Evolutionary conservation across 2,888 invertebrate species (phyloP), one percentile per base, ranked within the genome.

Genomic region (Andrena marginata): DNA sequence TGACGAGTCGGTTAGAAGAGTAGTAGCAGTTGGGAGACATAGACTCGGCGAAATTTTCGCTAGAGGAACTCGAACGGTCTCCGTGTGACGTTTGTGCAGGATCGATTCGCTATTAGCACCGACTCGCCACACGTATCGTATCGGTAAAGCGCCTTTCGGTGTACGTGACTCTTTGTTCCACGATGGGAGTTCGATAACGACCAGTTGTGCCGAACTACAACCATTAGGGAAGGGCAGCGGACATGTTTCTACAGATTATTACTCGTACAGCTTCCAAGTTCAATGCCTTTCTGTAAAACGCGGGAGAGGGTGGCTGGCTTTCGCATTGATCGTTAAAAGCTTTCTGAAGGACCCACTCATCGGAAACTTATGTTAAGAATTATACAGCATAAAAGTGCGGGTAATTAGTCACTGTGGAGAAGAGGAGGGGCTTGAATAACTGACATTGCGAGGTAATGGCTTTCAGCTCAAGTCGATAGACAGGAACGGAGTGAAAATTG

Each of bases 111-210:
- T 35, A 54, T 70, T 72, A 63, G 31, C 54, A 33, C 62, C 42
- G 49, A 85, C 80, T 77, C 77, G 59, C 70, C 20, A 29, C 84
- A 80, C 80, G 80, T 86, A 77, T 80, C 68, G 63, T 75, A 31
- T 74, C 60, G 67, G 59, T 42, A 33, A 33, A 33, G 3, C n/a
- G 56, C 31, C 33, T 16, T n/a, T 26, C 62, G 33, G 16, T 8
- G 62, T 62, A n/a, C n/a, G 33, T 33, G 62, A 62, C 62, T 33
- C 62, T 62, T 62, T 62, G 33, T 62, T 62, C n/a, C 31, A 62
- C 33, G 31, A 7, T 8, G 33, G 31, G 3, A 54, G 20, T 54
- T 67, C 20, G n/a, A 29, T 51, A 67, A 51, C 54, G n/a, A 33
- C 51, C 23, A 7, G 56, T 56, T 56, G 56, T 23, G 6, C 20